A percentile compares a stretch with the other conserved stretches of the same genome.
phyloP scores from a whole-genome alignment of 2,113 vertebrate species.

The Rissa tridactyla region DNA sequence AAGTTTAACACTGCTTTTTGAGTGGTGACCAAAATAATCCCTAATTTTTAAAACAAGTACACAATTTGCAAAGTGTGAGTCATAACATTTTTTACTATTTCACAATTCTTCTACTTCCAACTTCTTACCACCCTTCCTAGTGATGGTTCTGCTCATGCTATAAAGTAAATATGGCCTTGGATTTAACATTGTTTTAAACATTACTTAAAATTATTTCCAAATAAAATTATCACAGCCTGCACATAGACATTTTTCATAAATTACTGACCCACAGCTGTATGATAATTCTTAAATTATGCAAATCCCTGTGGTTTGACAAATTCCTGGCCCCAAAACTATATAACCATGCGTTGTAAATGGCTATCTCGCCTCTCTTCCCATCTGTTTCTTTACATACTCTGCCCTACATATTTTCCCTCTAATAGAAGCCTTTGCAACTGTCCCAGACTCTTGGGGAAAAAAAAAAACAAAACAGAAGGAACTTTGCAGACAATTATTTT shows the following conservation, averaged over 20 bases:
- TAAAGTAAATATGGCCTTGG: not conserved
- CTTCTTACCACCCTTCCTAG: not conserved
- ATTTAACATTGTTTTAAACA: not conserved
- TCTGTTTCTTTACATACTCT: not conserved
- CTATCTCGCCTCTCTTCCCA: not conserved
- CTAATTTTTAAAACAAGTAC: not conserved
- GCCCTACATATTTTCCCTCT: not conserved
- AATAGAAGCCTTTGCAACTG: not conserved
- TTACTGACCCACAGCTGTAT: not conserved
- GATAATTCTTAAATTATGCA: not conserved
- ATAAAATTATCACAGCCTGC: not conserved
- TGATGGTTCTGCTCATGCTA: not conserved
- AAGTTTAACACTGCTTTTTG: not conserved
- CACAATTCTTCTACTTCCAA: not conserved
- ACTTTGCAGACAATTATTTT: not conserved
- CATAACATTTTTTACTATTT: not conserved
- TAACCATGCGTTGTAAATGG: accelerated
- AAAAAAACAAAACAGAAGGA: not conserved
- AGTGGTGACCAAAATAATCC: not conserved
- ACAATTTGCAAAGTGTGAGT: not conserved
- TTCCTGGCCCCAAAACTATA: not conserved
- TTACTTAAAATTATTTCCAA: not conserved
- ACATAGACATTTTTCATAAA: not conserved
- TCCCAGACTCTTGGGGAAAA: not conserved
- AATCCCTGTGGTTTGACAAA: not conserved